phyloP scores from a whole-genome alignment of 1,140 invertebrate species.

The Notospermus geniculatus region DNA sequence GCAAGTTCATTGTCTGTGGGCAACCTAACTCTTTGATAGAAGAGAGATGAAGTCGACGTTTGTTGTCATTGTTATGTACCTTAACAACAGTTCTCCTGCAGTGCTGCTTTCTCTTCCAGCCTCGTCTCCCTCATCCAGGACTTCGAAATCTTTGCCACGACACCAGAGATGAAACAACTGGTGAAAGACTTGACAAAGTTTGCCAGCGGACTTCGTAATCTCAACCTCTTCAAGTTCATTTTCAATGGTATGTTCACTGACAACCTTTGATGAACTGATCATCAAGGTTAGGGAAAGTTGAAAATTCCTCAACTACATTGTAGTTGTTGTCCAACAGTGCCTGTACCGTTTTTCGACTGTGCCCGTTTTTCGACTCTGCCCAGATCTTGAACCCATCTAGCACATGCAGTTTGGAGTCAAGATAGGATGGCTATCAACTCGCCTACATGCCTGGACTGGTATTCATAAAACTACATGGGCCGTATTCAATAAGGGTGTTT shows the following conservation, averaged over 20 bases:
- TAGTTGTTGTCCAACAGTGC: neutral
- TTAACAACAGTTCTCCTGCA: neutral
- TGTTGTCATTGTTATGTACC: neutral
- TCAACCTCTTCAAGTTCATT: neutral
- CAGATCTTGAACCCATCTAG: neutral
- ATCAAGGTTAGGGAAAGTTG: neutral
- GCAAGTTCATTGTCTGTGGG: neutral
- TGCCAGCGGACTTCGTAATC: neutral
- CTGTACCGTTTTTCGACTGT: neutral
- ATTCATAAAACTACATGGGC: no score
- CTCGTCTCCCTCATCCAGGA: neutral
- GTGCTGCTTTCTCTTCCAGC: neutral
- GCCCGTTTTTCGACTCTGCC: neutral
- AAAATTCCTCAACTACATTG: neutral
- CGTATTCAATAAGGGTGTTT: no score
- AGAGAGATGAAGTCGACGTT: neutral
- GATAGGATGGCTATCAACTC: no score
- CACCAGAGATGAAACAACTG: conserved; percentile 1
- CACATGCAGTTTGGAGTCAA: neutral
- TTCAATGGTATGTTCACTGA: neutral
- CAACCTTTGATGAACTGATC: neutral
- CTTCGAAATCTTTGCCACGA: neutral
- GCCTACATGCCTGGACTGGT: no score
- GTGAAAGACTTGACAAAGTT: neutral
- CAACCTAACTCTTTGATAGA: neutral